Evolutionary conservation across 1,140 invertebrate genomes (phyloP).

Genomic region (Heliconius melpomene): DNA sequence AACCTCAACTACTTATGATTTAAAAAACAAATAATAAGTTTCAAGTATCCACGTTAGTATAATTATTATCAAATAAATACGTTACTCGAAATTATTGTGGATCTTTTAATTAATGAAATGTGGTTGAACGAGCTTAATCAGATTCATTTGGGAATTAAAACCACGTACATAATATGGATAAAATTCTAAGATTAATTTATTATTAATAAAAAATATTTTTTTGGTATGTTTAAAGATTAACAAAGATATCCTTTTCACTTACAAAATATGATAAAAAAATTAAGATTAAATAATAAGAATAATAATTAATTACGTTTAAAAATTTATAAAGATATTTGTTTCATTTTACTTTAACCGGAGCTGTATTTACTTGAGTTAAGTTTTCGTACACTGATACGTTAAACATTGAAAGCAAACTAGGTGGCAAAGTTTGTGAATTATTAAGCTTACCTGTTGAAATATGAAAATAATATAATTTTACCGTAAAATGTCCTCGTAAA

Average conservation of each 20-base stretch:
- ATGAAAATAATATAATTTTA: too few relatives aligned
- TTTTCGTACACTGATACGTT: too few relatives aligned
- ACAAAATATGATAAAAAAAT: neutral
- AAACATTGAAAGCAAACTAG: too few relatives aligned
- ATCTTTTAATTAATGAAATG: slow-evolving; percentile 9
- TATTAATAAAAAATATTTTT: neutral
- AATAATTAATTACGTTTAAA: neutral
- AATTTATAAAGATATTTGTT: neutral
- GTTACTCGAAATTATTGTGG: neutral
- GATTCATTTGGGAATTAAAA: slow-evolving; percentile 7
- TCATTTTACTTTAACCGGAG: neutral
- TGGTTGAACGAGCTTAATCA: neutral
- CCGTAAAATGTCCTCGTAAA: too few relatives aligned
- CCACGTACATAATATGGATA: neutral
- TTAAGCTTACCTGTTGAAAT: too few relatives aligned
- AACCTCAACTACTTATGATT: too few relatives aligned
- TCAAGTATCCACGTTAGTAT: neutral
- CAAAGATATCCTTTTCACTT: neutral
- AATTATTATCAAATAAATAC: neutral
- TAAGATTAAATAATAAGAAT: neutral
- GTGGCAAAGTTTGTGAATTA: too few relatives aligned
- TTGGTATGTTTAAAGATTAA: neutral
- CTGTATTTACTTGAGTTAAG: too few relatives aligned
- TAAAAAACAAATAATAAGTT: neutral
- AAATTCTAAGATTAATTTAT: neutral